Evolutionary conservation across 2,113 vertebrate species (phyloP).

Genomic region (Dinomys branickii): DNA sequence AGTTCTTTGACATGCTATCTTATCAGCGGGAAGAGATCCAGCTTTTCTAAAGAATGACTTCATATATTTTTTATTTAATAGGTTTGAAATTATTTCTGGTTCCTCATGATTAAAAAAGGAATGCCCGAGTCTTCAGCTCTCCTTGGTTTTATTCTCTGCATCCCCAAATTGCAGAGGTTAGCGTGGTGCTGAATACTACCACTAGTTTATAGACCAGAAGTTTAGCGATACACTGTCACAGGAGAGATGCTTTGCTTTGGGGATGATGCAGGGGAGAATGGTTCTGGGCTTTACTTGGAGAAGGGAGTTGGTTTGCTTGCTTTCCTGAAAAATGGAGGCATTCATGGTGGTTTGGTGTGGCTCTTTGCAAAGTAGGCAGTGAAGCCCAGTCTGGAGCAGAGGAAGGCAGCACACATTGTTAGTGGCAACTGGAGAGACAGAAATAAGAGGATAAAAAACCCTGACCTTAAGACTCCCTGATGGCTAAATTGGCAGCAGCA

Average conservation of each 20-base stretch:
- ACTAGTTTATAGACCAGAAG: background rate
- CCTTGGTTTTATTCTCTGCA: background rate
- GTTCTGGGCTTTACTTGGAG: conserved; percentile 11
- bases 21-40: background rate
- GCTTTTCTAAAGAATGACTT: background rate
- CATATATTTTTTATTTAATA: background rate
- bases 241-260: conserved; percentile 14
- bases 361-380: background rate
- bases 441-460: conserved; percentile 45
- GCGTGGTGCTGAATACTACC: background rate
- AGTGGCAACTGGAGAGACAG: conserved; percentile 48
- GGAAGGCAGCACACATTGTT: conserved; percentile 37
- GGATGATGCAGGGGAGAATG: background rate
- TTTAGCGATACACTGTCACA: background rate
- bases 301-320: conserved; percentile 9
- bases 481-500: conserved; percentile 60
- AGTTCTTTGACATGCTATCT: background rate
- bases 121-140: background rate
- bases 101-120: conserved; percentile 66
- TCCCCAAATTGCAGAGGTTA: background rate
- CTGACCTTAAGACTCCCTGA: conserved; percentile 30
- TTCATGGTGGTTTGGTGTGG: conserved; percentile 7
- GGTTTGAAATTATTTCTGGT: conserved; percentile 52
- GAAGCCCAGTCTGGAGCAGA: background rate
- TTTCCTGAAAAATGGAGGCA: conserved; percentile 62